phyloP scores from a whole-genome alignment of 2,797 vertebrate species.

The Hippoglossus hippoglossus region DNA sequence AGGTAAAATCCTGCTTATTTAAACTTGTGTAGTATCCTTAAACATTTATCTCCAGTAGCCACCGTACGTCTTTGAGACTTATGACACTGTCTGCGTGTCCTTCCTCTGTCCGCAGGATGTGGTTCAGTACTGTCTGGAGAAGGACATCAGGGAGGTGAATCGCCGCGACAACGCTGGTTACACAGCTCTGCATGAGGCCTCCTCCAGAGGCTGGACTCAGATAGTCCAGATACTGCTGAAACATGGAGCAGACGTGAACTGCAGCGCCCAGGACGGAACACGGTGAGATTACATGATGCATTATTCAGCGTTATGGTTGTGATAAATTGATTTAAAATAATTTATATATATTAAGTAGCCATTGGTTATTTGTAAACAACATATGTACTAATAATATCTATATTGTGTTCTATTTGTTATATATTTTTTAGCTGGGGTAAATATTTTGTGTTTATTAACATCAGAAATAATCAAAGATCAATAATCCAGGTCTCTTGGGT shows the following conservation, averaged over 20 bases:
- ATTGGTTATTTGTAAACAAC: not conserved
- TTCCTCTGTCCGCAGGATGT: slow-evolving; percentile 86
- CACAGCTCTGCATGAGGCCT: slow-evolving; percentile 97
- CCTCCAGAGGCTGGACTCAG: slow-evolving; percentile 93
- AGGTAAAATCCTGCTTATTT: slow-evolving; percentile 80
- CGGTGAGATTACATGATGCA: slow-evolving; percentile 82
- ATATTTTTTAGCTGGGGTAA: too few relatives aligned
- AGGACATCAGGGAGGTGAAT: slow-evolving; percentile 94
- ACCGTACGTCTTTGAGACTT: not conserved
- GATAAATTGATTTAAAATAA: not conserved
- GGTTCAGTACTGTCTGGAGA: slow-evolving; percentile 97
- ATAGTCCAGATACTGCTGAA: slow-evolving; percentile 95
- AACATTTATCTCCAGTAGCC: not conserved
- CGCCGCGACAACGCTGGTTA: slow-evolving; percentile 97
- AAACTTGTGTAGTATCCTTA: not conserved
- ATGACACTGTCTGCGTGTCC: not conserved
- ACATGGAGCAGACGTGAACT: slow-evolving; percentile 97
- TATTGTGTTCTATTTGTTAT: too few relatives aligned
- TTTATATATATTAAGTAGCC: too few relatives aligned
- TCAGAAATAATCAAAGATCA: too few relatives aligned
- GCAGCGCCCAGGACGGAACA: slow-evolving; percentile 97
- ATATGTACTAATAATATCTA: not conserved
- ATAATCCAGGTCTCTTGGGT: too few relatives aligned
- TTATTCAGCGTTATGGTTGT: too few relatives aligned
- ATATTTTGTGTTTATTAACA: too few relatives aligned